These are phyloP conservation scores for Thamnophis elegans DNA, from an alignment of 2,797 vertebrate genomes.

Conservation along the genomic window DNA sequence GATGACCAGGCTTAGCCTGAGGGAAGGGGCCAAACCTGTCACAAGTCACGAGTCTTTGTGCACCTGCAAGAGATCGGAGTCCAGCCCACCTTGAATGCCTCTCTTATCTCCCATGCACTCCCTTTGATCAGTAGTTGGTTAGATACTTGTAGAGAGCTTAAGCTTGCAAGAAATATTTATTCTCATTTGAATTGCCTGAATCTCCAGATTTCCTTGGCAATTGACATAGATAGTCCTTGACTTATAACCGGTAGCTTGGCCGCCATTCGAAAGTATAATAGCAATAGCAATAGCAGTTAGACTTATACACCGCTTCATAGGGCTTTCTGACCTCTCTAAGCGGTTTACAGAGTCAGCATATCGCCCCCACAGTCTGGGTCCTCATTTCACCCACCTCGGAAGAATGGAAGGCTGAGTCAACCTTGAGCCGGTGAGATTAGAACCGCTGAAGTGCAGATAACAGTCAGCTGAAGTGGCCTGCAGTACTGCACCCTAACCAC, in stretches of 20 bases:
- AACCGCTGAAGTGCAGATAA: too few species aligned
- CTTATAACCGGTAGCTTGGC: neutral
- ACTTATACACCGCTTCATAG: too few species aligned
- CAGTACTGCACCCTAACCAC: too few species aligned
- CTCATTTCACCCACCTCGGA: too few species aligned
- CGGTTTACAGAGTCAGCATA: too few species aligned
- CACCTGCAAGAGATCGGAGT: neutral
- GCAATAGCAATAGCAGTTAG: too few species aligned
- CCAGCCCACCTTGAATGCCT: neutral
- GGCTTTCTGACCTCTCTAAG: too few species aligned
- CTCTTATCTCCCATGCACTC: neutral
- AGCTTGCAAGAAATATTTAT: neutral
- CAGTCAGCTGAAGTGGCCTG: too few species aligned
- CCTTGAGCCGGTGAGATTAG: too few species aligned
- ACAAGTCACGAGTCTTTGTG: fast-evolving
- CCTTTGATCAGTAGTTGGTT: neutral
- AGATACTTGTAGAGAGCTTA: neutral
- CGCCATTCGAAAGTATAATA: neutral
- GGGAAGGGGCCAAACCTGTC: neutral
- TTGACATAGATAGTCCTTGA: neutral
- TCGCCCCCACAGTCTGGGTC: too few species aligned
- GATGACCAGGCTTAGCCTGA: neutral
- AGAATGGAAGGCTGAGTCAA: too few species aligned
- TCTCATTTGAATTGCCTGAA: neutral
- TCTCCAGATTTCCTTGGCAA: neutral